These are phyloP conservation scores for Lanius ludovicianus DNA, from an alignment of 2,113 vertebrate species.

Conservation along the genomic window DNA sequence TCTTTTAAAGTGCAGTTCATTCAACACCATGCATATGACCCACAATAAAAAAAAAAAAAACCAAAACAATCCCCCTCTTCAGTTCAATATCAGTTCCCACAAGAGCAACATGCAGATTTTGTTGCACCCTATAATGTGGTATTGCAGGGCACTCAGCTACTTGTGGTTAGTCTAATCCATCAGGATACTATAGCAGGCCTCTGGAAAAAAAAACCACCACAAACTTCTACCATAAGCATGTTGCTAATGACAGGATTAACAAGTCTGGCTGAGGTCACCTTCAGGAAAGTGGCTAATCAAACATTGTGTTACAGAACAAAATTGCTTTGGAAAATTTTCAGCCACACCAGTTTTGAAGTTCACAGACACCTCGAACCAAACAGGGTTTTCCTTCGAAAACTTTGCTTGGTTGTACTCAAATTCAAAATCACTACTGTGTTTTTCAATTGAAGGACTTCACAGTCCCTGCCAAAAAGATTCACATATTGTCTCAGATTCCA, in stretches of 20 bases:
- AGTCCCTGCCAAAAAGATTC: neutral
- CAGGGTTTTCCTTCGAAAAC: neutral
- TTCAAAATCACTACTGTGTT: neutral
- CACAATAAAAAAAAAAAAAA: neutral
- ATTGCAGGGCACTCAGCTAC: neutral
- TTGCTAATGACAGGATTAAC: neutral
- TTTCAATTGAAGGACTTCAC: neutral
- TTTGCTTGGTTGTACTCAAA: neutral
- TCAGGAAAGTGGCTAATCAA: neutral
- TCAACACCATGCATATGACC: neutral
- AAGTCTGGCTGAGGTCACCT: neutral
- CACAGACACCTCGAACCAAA: neutral
- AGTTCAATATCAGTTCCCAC: neutral
- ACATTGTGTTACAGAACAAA: neutral
- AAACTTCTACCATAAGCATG: neutral
- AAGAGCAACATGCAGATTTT: neutral
- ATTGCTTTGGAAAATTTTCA: neutral
- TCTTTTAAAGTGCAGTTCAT: neutral
- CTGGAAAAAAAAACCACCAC: neutral
- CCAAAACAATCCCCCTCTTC: neutral
- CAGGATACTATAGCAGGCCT: neutral
- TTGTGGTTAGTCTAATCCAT: neutral
- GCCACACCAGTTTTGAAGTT: neutral
- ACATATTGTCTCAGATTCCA: neutral
- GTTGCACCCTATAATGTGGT: neutral